Conservation (phyloP, 2,888 invertebrate species). For the Lasiommata megera region DNA sequence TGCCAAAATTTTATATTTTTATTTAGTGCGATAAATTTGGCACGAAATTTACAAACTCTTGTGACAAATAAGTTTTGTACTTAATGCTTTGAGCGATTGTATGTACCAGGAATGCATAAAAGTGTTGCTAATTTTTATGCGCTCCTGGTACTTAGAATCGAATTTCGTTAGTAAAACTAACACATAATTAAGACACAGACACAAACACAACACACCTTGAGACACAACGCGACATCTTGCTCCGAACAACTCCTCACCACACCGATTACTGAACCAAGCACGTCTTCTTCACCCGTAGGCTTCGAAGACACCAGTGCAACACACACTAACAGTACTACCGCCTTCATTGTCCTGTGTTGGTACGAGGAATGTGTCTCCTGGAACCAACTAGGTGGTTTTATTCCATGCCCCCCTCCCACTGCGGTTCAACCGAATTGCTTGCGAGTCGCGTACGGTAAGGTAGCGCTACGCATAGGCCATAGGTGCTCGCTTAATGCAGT, state of each 20-base stretch:
- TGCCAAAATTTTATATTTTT: no score
- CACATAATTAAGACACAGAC: neutral
- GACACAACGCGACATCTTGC: constrained; percentile 85
- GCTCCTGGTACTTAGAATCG: no score
- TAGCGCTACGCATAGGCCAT: neutral
- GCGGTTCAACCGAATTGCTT: constrained; percentile 24
- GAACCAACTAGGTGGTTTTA: constrained; percentile 66
- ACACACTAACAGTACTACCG: constrained; percentile 71
- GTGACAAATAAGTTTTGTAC: no score
- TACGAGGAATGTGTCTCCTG: constrained; percentile 66
- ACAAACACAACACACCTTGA: constrained; percentile 83
- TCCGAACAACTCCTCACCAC: constrained; percentile 87
- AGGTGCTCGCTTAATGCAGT: neutral
- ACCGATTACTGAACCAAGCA: constrained; percentile 83
- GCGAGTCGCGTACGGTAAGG: constrained; percentile 27
- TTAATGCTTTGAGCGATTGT: no score
- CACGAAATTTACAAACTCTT: no score
- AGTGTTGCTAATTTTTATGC: no score
- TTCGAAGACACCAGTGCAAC: constrained; percentile 71
- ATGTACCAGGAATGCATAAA: no score
- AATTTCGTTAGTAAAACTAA: no score
- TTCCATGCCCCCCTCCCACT: constrained; percentile 58
- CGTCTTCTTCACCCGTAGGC: constrained; percentile 76
- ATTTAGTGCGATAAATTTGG: no score
- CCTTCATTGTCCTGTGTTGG: constrained; percentile 68